phyloP scores from a whole-genome alignment of 92 coral and sea anemone species.

The Paramuricea clavata region DNA sequence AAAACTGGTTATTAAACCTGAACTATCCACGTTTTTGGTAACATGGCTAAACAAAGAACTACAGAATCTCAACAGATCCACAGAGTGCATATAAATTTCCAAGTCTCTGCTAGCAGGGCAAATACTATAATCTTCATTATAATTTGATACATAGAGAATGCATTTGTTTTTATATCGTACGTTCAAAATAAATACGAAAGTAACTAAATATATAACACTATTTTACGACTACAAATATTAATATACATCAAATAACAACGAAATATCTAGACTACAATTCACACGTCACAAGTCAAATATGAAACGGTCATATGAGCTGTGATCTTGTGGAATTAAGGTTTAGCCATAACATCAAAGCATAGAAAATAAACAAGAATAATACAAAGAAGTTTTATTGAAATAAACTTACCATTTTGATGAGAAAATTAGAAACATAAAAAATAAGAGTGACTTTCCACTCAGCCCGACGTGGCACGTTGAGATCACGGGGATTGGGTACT shows the following conservation, averaged over 20 bases:
- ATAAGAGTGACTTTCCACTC: neutral
- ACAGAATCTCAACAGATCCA: no score
- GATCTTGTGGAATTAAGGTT: neutral
- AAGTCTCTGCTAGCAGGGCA: no score
- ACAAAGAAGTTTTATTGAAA: neutral
- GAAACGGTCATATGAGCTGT: neutral
- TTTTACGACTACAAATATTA: neutral
- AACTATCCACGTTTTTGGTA: no score
- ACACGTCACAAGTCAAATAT: conserved; percentile 10
- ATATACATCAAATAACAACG: neutral
- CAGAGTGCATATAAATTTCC: no score
- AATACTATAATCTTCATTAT: neutral
- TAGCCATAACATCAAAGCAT: neutral
- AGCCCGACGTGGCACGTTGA: conserved; percentile 44
- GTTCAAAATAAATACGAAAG: neutral
- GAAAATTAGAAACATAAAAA: no score
- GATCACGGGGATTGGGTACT: conserved; percentile 22
- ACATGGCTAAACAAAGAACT: no score
- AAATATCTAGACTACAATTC: neutral
- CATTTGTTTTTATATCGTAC: neutral
- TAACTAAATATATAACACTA: neutral
- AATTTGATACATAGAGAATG: neutral
- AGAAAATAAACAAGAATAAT: neutral
- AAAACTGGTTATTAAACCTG: no score
- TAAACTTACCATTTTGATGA: conserved; percentile 36